These are phyloP conservation scores for Hippoglossus stenolepis DNA, from an alignment of 2,113 vertebrate species.

Conservation along the genomic window DNA sequence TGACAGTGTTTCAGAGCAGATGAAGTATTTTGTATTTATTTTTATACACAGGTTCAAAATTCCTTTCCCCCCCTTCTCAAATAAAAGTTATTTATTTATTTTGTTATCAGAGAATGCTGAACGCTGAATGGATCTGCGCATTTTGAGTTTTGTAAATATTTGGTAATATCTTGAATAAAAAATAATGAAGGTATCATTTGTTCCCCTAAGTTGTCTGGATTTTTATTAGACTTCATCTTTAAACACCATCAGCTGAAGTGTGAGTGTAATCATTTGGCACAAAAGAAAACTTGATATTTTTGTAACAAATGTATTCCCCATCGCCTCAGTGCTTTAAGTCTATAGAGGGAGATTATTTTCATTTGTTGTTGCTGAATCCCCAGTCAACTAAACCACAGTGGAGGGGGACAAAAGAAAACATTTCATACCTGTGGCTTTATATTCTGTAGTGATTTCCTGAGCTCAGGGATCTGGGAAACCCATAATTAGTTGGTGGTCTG, in stretches of 20 bases:
- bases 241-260: constrained; percentile 5
- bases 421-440: constrained; percentile 59
- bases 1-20: constrained; percentile 65
- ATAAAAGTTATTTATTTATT: constrained; percentile 99
- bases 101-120: constrained; percentile 91
- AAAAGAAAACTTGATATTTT: constrained; percentile 20
- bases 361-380: constrained; percentile 57
- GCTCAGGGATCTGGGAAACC: constrained; percentile 83
- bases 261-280: background rate
- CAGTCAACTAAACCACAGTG: constrained; percentile 60
- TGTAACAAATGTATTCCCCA: constrained; percentile 28
- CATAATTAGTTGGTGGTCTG: constrained; percentile 81
- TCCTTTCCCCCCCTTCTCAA: constrained; percentile 72
- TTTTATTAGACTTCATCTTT: constrained; percentile 18
- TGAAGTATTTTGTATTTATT: constrained; percentile 79
- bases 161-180: constrained; percentile 97
- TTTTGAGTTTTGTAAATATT: constrained; percentile 97
- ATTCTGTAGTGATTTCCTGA: constrained; percentile 68
- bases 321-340: constrained; percentile 34
- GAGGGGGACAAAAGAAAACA: constrained; percentile 71
- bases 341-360: constrained; percentile 59
- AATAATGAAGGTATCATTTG: constrained; percentile 75
- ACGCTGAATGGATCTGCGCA: constrained; percentile 93
- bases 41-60: constrained; percentile 75
- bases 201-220: constrained; percentile 41